Conservation (phyloP, 2,797 vertebrate species). For the Myotis daubentonii region DNA sequence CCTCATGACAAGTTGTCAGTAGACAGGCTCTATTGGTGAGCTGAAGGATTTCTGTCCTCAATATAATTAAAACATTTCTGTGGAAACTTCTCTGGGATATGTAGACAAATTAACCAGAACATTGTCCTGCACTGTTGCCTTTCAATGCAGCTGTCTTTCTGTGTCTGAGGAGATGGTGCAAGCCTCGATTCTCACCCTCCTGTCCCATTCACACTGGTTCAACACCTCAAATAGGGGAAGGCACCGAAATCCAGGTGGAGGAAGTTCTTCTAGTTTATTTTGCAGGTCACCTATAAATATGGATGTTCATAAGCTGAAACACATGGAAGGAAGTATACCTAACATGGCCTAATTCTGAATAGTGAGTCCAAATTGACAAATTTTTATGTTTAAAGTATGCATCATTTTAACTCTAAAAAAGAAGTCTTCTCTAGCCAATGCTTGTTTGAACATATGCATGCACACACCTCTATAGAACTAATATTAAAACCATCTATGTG, state of each 20-base stretch:
- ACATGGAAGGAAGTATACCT: not conserved
- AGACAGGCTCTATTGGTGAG: not conserved
- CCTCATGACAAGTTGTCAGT: not conserved
- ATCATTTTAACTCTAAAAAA: conserved; percentile 28
- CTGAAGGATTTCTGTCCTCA: not conserved
- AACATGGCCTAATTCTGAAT: not conserved
- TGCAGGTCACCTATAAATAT: not conserved
- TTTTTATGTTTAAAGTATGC: not conserved
- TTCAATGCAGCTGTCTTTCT: not conserved
- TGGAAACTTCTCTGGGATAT: not conserved
- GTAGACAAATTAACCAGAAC: not conserved
- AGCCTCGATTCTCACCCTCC: not conserved
- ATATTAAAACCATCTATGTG: not conserved
- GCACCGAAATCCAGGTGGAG: not conserved
- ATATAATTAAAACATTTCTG: not conserved
- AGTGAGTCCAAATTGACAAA: not conserved
- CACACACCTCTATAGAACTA: not conserved
- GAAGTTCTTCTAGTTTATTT: not conserved
- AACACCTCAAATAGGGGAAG: not conserved
- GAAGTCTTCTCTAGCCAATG: not conserved
- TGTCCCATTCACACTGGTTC: not conserved
- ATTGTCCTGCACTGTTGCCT: not conserved
- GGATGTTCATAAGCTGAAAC: not conserved
- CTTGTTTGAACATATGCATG: not conserved
- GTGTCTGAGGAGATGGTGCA: not conserved